Conservation (phyloP, 2,888 invertebrate species). For the Tachina lurida region DNA sequence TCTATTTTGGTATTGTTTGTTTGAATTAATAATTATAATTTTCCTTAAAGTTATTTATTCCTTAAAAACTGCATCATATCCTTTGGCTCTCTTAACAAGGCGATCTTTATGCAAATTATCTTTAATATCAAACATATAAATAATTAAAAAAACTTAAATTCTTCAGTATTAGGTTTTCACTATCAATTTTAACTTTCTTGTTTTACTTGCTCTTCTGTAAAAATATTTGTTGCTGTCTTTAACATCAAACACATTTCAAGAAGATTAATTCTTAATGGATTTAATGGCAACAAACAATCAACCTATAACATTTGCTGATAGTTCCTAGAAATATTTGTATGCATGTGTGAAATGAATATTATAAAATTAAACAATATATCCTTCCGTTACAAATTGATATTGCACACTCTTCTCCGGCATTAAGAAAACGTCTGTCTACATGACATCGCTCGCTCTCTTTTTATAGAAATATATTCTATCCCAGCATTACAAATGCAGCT, state of each 20-base stretch:
- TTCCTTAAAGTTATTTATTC: no score
- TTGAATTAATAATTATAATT: no score
- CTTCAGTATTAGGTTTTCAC: no score
- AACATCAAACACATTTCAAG: neutral
- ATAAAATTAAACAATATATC: constrained; percentile 62
- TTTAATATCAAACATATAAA: no score
- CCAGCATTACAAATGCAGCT: constrained; percentile 54
- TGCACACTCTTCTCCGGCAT: constrained; percentile 59
- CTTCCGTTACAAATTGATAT: constrained; percentile 67
- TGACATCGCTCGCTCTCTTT: neutral
- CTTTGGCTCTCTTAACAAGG: no score
- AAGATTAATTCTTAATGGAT: constrained; percentile 31
- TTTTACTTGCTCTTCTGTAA: no score
- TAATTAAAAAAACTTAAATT: no score
- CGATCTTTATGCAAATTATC: no score
- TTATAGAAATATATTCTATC: constrained; percentile 39
- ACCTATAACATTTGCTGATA: constrained; percentile 37
- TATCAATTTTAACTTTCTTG: no score
- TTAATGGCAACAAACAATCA: constrained; percentile 34
- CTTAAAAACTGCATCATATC: no score
- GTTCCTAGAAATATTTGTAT: neutral
- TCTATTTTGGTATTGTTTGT: no score
- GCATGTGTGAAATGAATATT: constrained; percentile 43
- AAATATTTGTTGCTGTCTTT: neutral
- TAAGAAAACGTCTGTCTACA: constrained; percentile 26